Percentiles rank a stretch among this genome's conserved stretches.
Conservation (phyloP, 2,888 invertebrate genomes). For the Acanthopleura granulata region DNA sequence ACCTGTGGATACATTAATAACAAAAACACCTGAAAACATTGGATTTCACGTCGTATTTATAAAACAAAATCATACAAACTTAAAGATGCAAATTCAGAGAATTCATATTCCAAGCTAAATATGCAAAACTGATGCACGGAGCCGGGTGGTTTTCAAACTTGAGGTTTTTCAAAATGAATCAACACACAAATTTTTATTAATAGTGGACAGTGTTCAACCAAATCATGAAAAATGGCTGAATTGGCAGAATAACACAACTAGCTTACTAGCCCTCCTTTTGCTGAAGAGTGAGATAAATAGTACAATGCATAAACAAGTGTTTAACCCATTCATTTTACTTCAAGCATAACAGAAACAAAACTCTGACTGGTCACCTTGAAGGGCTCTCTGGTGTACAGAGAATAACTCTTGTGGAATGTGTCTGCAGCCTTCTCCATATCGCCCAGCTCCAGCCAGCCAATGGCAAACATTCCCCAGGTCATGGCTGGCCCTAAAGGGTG, state of each 20-base stretch:
- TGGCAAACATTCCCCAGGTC: slow-evolving; percentile 72
- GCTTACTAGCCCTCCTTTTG: too few relatives aligned
- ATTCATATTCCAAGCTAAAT: not conserved
- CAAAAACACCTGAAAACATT: slow-evolving; percentile 25
- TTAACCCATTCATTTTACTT: slow-evolving; percentile 27
- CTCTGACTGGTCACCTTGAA: slow-evolving; percentile 68
- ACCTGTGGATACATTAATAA: slow-evolving; percentile 46
- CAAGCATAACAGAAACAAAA: slow-evolving; percentile 25
- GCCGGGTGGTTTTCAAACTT: too few relatives aligned
- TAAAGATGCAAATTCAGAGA: not conserved
- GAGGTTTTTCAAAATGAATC: too few relatives aligned
- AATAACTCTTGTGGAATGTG: slow-evolving; percentile 62
- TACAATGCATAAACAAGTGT: too few relatives aligned
- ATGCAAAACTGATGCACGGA: too few relatives aligned
- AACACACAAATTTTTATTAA: too few relatives aligned
- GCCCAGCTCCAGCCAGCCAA: slow-evolving; percentile 69
- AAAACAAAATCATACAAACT: not conserved
- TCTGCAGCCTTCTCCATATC: slow-evolving; percentile 59
- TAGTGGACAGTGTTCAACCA: too few relatives aligned
- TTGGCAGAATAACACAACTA: too few relatives aligned
- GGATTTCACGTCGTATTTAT: not conserved
- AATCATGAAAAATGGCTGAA: too few relatives aligned
- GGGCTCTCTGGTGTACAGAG: slow-evolving; percentile 62
- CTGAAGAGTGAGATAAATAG: too few relatives aligned
- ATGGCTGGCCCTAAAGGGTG: slow-evolving; percentile 69